Evolutionary conservation across 2,113 vertebrate species (phyloP).

Genomic region (Dicerorhinus sumatrensis): DNA sequence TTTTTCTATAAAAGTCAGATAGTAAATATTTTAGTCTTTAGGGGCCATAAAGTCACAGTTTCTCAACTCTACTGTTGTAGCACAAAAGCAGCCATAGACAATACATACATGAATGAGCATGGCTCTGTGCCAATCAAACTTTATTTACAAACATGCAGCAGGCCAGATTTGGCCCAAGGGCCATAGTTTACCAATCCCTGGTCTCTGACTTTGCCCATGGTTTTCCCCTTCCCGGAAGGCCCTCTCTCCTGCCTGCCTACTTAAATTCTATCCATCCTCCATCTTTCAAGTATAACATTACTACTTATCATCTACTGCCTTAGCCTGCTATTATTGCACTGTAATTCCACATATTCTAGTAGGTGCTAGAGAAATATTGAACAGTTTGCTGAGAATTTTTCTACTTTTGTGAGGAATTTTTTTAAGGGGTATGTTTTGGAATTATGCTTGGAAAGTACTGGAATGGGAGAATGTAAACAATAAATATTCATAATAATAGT

Average conservation of each 20-base stretch:
- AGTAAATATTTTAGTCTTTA: background rate
- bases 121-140: background rate
- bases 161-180: background rate
- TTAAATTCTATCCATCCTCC: background rate
- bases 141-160: conserved; percentile 30
- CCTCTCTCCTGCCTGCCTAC: background rate
- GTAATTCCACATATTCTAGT: background rate
- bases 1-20: background rate
- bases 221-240: background rate
- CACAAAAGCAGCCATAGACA: background rate
- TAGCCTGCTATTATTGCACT: background rate
- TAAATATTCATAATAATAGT: conserved; percentile 37
- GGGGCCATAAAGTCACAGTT: background rate
- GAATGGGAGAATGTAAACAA: conserved; percentile 18
- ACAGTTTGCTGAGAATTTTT: background rate
- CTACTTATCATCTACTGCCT: background rate
- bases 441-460: conserved; percentile 45
- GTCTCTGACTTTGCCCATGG: background rate
- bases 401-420: background rate
- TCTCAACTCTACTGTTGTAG: background rate
- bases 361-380: conserved; percentile 15
- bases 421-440: background rate
- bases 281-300: background rate
- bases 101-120: background rate
- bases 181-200: background rate